Evolutionary conservation across 1,140 invertebrate species (phyloP).

Genomic region (Eupristina koningsbergeri): DNA sequence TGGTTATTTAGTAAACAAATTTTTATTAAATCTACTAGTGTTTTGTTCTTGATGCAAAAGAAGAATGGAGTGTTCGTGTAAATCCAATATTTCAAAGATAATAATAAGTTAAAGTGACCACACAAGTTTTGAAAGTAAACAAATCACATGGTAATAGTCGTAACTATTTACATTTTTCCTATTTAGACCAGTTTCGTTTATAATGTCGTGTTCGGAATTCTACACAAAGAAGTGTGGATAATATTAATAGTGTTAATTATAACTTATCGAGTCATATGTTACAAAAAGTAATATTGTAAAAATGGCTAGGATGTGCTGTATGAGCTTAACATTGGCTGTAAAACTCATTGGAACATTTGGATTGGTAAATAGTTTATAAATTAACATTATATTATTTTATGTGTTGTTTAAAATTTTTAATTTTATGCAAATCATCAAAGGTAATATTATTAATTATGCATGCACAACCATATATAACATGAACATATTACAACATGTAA

Average conservation of each 20-base stretch:
- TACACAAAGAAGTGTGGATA: background rate
- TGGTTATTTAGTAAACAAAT: slow-evolving; percentile 15
- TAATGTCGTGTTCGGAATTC: background rate
- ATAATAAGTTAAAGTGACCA: background rate
- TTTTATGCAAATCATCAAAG: no score
- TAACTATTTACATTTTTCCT: slow-evolving; percentile 33
- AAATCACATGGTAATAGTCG: background rate
- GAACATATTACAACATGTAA: no score
- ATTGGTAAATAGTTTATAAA: slow-evolving; percentile 61
- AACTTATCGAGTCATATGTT: slow-evolving; percentile 17
- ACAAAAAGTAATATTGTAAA: slow-evolving; percentile 19
- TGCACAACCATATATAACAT: no score
- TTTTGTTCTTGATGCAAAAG: background rate
- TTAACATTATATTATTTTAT: background rate
- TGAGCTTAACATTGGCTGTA: slow-evolving; percentile 62
- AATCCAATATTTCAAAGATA: background rate
- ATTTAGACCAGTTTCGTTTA: background rate
- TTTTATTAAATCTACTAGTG: background rate
- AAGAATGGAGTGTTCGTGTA: background rate
- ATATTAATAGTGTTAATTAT: slow-evolving; percentile 15
- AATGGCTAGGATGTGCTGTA: slow-evolving; percentile 58
- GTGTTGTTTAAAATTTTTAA: no score
- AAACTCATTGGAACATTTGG: slow-evolving; percentile 69
- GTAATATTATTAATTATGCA: no score
- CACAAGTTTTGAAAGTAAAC: slow-evolving; percentile 23